Conservation (phyloP, 37 sponge, comb jelly and placozoan species). For the Aphrocallistes beatrix region DNA sequence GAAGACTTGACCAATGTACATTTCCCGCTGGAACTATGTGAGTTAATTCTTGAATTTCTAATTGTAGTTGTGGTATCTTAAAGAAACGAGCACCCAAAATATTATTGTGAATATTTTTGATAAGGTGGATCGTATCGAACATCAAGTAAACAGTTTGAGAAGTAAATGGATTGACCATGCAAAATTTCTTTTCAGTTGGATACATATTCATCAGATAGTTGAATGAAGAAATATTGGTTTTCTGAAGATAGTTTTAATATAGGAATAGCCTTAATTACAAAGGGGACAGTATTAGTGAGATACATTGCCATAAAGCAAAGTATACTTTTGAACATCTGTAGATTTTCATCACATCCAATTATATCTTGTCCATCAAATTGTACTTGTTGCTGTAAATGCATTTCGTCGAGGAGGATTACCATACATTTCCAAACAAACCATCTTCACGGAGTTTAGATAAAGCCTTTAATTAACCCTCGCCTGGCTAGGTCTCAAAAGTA, state of each 20-base stretch:
- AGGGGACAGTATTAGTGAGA: constrained; percentile 2
- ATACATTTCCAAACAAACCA: too few species aligned
- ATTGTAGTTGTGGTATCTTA: background rate
- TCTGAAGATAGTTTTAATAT: background rate
- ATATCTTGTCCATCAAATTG: too few species aligned
- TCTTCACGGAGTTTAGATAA: too few species aligned
- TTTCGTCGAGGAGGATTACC: too few species aligned
- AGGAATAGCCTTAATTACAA: background rate
- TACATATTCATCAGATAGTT: background rate
- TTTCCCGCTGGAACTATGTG: background rate
- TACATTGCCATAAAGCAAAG: constrained; percentile 5
- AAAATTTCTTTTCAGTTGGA: constrained; percentile 3
- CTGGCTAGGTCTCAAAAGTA: too few species aligned
- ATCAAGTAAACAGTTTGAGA: background rate
- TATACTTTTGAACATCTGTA: background rate
- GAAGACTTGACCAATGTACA: background rate
- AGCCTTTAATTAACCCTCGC: too few species aligned
- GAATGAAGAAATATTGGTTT: background rate
- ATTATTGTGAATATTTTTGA: background rate
- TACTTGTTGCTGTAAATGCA: too few species aligned
- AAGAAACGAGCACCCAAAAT: background rate
- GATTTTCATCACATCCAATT: too few species aligned
- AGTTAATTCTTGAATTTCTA: background rate
- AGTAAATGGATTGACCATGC: background rate
- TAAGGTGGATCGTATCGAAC: constrained; percentile 1